phyloP scores from a whole-genome alignment of 2,113 vertebrate genomes.

The Ifrita kowaldi region DNA sequence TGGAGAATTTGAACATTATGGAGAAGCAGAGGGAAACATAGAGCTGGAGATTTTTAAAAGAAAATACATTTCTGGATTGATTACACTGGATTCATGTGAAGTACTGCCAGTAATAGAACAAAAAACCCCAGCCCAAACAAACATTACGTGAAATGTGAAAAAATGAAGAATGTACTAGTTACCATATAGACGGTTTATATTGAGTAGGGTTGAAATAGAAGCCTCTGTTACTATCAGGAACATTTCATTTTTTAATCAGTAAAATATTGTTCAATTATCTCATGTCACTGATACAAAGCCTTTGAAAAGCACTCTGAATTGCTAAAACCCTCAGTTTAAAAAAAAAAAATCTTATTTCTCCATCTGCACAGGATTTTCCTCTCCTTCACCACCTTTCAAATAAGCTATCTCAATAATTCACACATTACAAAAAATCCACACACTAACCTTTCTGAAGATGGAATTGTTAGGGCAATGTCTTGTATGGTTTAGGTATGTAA shows the following conservation, averaged over 20 bases:
- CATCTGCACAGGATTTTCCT: not conserved
- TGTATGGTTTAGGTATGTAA: not conserved
- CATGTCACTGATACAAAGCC: not conserved
- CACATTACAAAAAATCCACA: not conserved
- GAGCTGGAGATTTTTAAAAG: not conserved
- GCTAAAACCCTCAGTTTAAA: not conserved
- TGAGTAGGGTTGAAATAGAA: not conserved
- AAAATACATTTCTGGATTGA: not conserved
- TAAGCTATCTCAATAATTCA: conserved; percentile 24
- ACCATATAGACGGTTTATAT: not conserved
- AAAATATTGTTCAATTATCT: not conserved
- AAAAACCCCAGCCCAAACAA: not conserved
- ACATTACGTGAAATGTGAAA: not conserved
- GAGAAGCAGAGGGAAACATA: not conserved
- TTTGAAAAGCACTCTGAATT: not conserved
- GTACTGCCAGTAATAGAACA: not conserved
- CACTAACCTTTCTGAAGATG: conserved; percentile 10
- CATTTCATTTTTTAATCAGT: not conserved
- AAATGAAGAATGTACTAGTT: not conserved
- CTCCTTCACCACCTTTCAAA: conserved; percentile 10
- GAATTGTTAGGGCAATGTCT: conserved; percentile 6
- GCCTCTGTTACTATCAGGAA: not conserved
- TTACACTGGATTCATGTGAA: not conserved
- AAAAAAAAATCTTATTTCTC: not conserved
- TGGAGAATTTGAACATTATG: not conserved